Evolutionary conservation across 2,888 invertebrate species (phyloP), one percentile per base, ranked within the genome.

Genomic region (Tenthredo distinguenda): DNA sequence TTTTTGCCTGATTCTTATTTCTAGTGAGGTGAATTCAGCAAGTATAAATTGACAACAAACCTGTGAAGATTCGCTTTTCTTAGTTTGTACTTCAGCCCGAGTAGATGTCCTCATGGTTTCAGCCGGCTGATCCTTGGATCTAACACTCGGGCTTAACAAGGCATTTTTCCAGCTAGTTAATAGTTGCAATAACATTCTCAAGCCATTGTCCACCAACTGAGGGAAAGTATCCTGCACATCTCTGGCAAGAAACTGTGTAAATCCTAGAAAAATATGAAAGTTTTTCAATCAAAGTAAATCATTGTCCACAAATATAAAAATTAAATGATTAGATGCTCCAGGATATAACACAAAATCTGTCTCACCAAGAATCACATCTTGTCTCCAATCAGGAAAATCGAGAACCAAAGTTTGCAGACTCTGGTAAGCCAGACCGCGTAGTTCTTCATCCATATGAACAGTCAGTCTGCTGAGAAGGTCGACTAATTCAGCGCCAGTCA

Each of bases 391-490:
- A 31, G 99, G 97, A 93, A 99, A 99, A 94, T 99, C 99, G 62
- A 98, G 96, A 40, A 99, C 98, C 43, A 99, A 95, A 76, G 99
- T 99, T 94, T 99, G 99, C 72, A 99, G 94, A 89, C 99, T 98
- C 93, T 99, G 99, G 94, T 98, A 98, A 0, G 99, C 98, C 84
- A 99, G 94, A 4, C 97, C 98, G 43, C 99, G 95, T 84, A 99
- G 94, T 94, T 99, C 99, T 93, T 99, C 99, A 91, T 99, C 99
- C 97, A 99, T 98, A 93, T 99, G 99, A 0, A 99, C 98, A 0
- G 99, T 99, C 74, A 99, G 95, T 6, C 99, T 95, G 62, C 98
- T 97, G 4, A 99, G 94, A 88, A 99, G 95, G 91, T 99, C 99
- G 4, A 99, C 98, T 85, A 99, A 94, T 93, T 99, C 99, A 50